Evolutionary conservation across 2,113 vertebrate genomes (phyloP), one percentile per base, ranked within the genome.

Genomic region (Semicossyphus pulcher): DNA sequence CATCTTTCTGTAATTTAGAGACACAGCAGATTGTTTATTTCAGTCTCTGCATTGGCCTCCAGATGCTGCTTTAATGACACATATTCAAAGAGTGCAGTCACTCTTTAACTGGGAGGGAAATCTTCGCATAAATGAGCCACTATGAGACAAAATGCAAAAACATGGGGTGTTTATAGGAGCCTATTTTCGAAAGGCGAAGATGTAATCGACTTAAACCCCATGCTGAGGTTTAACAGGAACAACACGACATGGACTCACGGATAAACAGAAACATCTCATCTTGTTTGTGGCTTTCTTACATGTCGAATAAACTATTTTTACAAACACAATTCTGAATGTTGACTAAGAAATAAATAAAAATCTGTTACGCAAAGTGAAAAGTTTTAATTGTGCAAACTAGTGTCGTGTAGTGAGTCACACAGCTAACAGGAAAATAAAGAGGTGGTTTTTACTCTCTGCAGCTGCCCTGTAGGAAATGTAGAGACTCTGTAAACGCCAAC

Each of bases 1-100:
- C 76, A 64, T 57, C 65, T 47, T 64, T 59, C 36, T 84, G 81
- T 64, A 69, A 83, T 76, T 69, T 56, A 51, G 37, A 61, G 62
- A 64, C 72, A 53, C 59, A 52, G 60, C 69, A 72, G 48, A 37
- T 57, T 56, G 62, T 54, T 75, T 21, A 29, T 56, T 68, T 73
- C 52, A 37, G 44, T 21, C 10, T 16, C 51, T 64, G 52, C 71
- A 84, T 73, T 60, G 39, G 64, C 61, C 77, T 61, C 15, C 47
- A 77, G 77, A 75, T 78, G 73, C 48, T 57, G 57, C 54, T 68
- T 60, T 56, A 52, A 23, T 65, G 67, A 70, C 72, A 71, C 29
- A 48, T 12, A 48, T 23, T 53, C n/a, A 58, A 56, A 26, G 21
- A 25, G 57, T 44, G 29, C 34, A 20, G 63, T 34, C 67, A 10